Evolutionary conservation across 2,888 invertebrate genomes (phyloP), one percentile per base, ranked within the genome.

Genomic region (Dendrolimus houi): DNA sequence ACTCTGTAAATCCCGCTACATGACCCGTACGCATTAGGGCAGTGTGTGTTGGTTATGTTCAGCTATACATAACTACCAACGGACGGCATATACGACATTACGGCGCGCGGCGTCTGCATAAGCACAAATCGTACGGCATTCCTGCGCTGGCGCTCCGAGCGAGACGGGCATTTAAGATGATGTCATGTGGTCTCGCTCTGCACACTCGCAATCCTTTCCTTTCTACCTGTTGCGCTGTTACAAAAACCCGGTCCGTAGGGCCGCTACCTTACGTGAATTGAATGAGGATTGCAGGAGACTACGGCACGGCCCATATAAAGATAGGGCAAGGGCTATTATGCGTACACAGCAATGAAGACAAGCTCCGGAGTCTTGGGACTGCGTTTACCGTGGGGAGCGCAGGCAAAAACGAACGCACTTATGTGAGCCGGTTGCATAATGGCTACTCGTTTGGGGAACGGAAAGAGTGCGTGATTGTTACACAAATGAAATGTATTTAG

Each of bases 241-340:
- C 87, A 89, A 89, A 88, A 89, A 89, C 87, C 90, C 85, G 88
- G 82, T 89, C 87, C 90, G 83, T 84, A 83, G 85, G 86, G 90
- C 90, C 89, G 90, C 90, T 89, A 89, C 88, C 87, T 89, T 87
- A 87, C 90, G 90, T 89, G 90, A 79, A 83, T 81, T 87, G 90
- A 88, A 90, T 90, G 87, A 84, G 85, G 85, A 88, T 86, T 79
- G 86, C 86, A 81, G 81, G 84, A 85, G 83, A 75, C 83, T 88
- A 87, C 88, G 83, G 85, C 85, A 79, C 88, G 88, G 82, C 88
- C 89, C 89, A 88, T 89, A 87, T 89, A 86, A 81, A 88, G 89
- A 85, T 87, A 82, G 87, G 86, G 87, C 87, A 82, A 82, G 85
- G 85, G 85, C 82, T 83, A 82, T 85, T 85, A 84, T 83, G 81